Conservation (phyloP, 2,888 invertebrate genomes). For the Coleophora deauratella region DNA sequence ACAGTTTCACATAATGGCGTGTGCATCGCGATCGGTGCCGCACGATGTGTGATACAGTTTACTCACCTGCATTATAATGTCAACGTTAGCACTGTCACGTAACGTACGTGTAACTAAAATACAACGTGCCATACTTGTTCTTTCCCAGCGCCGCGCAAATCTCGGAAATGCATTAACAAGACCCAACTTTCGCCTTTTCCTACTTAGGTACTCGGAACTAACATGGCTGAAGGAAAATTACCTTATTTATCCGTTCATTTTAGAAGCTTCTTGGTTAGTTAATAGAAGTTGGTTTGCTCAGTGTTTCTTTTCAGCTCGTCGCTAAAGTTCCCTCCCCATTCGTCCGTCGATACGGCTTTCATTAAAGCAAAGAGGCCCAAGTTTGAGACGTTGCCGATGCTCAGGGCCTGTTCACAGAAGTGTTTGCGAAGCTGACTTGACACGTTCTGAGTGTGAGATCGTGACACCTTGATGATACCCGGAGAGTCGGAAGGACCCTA, state of each 20-base stretch:
- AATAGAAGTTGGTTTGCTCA: slow-evolving; percentile 34
- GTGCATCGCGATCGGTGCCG: neutral
- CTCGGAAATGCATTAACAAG: neutral
- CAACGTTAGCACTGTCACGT: slow-evolving; percentile 4
- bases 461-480: too few relatives aligned
- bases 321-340: slow-evolving; percentile 47
- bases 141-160: neutral
- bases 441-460: too few relatives aligned
- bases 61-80: neutral
- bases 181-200: too few relatives aligned
- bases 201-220: slow-evolving; percentile 2
- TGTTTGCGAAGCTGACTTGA: slow-evolving; percentile 1
- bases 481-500: too few relatives aligned
- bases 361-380: slow-evolving; percentile 65
- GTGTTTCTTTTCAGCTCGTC: slow-evolving; percentile 45
- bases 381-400: slow-evolving; percentile 29
- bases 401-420: slow-evolving; percentile 6
- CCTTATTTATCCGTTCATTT: slow-evolving; percentile 12
- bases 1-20: too few relatives aligned
- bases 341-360: slow-evolving; percentile 51
- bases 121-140: neutral
- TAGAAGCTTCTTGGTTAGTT: slow-evolving; percentile 17
- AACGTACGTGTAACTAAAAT: slow-evolving; percentile 1
- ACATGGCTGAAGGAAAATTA: slow-evolving; percentile 4
- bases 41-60: neutral